Conservation (phyloP, 2,888 invertebrate genomes). For the Epirrita christyi region DNA sequence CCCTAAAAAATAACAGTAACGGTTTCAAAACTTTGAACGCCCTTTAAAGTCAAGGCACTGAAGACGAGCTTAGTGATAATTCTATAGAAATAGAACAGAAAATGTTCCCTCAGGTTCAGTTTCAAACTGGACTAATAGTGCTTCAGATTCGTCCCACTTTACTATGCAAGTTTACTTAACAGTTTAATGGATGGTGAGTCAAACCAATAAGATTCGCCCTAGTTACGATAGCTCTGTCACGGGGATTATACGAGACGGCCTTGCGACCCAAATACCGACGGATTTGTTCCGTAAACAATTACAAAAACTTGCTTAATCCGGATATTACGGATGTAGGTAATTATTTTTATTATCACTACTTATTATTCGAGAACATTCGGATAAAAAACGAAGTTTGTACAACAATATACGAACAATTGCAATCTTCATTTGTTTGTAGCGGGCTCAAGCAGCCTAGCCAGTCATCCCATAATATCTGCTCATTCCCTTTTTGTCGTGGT, state of each 20-base stretch:
- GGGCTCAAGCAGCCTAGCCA: too few species aligned
- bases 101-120: background rate
- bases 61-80: too few species aligned
- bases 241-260: constrained; percentile 57
- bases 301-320: constrained; percentile 34
- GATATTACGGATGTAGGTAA: constrained; percentile 19
- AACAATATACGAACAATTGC: too few species aligned
- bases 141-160: constrained; percentile 26
- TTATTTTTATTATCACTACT: too few species aligned
- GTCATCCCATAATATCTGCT: too few species aligned
- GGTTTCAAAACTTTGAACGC: too few species aligned
- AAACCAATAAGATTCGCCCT: constrained; percentile 53
- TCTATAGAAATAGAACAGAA: background rate
- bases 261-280: constrained; percentile 61
- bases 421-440: too few species aligned
- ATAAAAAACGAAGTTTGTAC: too few species aligned
- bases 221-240: constrained; percentile 58
- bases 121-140: constrained; percentile 1
- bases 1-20: too few species aligned
- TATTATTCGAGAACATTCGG: too few species aligned
- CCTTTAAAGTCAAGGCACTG: too few species aligned
- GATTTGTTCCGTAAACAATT: constrained; percentile 62
- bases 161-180: constrained; percentile 51
- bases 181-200: constrained; percentile 52
- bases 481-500: too few species aligned